Conservation (phyloP, 2,888 invertebrate species). For the Microctonus brassicae region DNA sequence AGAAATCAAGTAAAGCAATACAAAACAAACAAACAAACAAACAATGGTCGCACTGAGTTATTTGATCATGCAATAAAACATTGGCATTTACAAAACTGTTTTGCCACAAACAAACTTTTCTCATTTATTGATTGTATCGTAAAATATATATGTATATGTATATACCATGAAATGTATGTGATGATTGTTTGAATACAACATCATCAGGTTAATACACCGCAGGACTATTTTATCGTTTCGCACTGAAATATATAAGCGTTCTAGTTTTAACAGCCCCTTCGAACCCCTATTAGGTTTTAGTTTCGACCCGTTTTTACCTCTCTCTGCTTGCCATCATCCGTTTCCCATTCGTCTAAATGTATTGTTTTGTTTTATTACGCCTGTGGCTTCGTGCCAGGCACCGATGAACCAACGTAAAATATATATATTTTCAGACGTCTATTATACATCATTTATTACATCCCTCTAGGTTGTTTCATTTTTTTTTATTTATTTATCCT, state of each 20-base stretch:
- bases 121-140: constrained; percentile 55
- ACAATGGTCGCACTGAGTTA: not conserved
- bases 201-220: not conserved
- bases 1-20: not conserved
- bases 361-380: constrained; percentile 63
- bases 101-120: constrained; percentile 55
- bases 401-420: constrained; percentile 9
- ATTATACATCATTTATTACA: constrained; percentile 17
- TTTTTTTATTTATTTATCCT: not conserved
- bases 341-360: constrained; percentile 50
- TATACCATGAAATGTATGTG: no score
- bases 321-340: constrained; percentile 15
- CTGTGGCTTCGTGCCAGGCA: constrained; percentile 43
- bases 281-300: constrained; percentile 44
- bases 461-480: not conserved
- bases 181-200: not conserved
- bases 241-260: constrained; percentile 59
- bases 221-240: constrained; percentile 35
- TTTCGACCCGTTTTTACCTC: constrained; percentile 20
- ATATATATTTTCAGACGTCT: constrained; percentile 20
- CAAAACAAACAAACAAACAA: no score
- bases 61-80: constrained; percentile 27
- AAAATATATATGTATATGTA: constrained; percentile 39
- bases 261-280: constrained; percentile 58
- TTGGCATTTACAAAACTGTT: constrained; percentile 43